phyloP scores from a whole-genome alignment of 2,888 invertebrate species.

The Acanthosepion esculentum region DNA sequence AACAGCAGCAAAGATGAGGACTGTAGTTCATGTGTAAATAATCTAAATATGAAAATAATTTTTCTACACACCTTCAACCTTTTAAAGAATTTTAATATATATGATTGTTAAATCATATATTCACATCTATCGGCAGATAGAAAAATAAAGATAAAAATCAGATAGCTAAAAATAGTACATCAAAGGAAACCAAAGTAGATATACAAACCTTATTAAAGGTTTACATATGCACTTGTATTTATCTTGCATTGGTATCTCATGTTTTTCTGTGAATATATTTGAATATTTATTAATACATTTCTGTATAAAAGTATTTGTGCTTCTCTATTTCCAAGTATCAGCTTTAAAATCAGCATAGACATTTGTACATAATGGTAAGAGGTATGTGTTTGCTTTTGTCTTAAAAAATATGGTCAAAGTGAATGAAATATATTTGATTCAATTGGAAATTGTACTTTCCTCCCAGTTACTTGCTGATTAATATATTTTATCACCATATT shows the following conservation, averaged over 20 bases:
- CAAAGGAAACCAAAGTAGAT: neutral
- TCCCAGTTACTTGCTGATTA: neutral
- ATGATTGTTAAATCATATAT: too few species aligned
- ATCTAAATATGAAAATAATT: too few species aligned
- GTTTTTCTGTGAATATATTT: neutral
- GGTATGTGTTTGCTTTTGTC: neutral
- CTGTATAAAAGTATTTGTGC: neutral
- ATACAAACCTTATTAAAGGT: neutral
- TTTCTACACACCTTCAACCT: too few species aligned
- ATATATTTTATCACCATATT: neutral
- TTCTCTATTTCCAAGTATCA: neutral
- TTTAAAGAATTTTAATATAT: too few species aligned
- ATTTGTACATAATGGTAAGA: neutral
- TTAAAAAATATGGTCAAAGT: neutral
- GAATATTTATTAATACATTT: neutral
- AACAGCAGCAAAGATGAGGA: too few species aligned
- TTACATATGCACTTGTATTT: neutral
- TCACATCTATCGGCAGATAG: too few species aligned
- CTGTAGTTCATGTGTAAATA: too few species aligned
- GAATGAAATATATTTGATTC: neutral
- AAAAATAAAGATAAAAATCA: too few species aligned
- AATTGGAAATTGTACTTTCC: neutral
- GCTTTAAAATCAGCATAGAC: neutral
- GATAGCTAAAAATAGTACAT: neutral
- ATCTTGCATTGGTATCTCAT: neutral